Conservation (phyloP, 2,113 vertebrate species). For the Brienomyrus brachyistius region DNA sequence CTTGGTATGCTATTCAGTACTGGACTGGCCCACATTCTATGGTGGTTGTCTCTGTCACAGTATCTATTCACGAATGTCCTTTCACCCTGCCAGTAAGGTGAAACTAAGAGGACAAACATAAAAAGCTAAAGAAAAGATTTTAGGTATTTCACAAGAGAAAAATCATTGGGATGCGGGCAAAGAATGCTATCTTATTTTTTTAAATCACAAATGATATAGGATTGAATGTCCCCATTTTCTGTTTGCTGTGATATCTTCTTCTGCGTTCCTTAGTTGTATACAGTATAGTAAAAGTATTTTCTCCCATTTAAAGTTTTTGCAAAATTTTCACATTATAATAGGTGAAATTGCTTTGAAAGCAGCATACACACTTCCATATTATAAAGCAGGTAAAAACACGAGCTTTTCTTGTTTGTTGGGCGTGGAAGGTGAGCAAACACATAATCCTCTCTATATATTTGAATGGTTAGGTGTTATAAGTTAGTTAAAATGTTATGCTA, state of each 20-base stretch:
- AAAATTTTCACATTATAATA: not conserved
- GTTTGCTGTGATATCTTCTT: not conserved
- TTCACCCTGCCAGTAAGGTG: not conserved
- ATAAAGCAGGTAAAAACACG: not conserved
- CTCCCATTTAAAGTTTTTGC: not conserved
- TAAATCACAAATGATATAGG: not conserved
- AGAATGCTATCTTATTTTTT: not conserved
- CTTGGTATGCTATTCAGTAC: not conserved
- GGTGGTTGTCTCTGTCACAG: not conserved
- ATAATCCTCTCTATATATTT: not conserved
- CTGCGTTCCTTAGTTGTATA: not conserved
- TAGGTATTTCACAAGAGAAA: not conserved
- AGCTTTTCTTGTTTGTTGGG: not conserved
- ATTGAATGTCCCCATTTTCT: not conserved
- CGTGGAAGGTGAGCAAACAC: not conserved
- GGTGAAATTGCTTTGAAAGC: not conserved
- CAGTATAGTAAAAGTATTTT: not conserved
- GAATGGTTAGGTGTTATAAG: not conserved
- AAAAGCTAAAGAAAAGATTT: not conserved
- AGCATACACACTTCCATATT: not conserved
- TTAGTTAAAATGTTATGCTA: not conserved
- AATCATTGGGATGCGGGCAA: not conserved
- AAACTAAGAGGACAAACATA: not conserved
- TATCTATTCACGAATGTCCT: not conserved
- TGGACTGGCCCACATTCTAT: not conserved